Percentiles rank a stretch among this genome's conserved stretches.
Conservation (phyloP, 2,113 vertebrate species). For the Micronisus gabar region DNA sequence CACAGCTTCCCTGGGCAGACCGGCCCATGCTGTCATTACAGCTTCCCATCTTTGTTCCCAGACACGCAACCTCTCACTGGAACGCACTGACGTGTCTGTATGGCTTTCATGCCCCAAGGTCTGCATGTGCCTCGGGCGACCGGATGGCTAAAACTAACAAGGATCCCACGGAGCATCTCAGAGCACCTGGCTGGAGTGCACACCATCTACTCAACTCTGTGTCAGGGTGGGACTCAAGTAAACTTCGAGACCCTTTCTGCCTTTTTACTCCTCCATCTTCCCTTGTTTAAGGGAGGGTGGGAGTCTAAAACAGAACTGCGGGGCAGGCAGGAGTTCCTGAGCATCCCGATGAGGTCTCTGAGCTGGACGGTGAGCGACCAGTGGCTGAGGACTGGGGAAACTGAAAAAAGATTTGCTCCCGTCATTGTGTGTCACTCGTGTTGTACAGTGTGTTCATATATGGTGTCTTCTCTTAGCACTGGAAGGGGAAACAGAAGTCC, state of each 20-base stretch:
- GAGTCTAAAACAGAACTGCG: background rate
- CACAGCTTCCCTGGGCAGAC: background rate
- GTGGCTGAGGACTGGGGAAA: background rate
- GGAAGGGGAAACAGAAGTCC: background rate
- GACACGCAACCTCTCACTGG: background rate
- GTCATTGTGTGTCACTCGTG: background rate
- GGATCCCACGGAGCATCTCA: rapidly evolving
- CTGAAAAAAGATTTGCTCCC: background rate
- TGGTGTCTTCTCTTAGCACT: background rate
- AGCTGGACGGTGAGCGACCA: background rate
- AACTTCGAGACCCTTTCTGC: background rate
- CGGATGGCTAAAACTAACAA: background rate
- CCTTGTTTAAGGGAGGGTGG: background rate
- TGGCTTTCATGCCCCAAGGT: background rate
- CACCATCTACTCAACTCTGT: background rate
- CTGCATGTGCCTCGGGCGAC: background rate
- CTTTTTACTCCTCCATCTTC: background rate
- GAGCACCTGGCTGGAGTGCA: background rate
- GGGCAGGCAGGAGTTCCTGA: background rate
- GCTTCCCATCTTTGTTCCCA: background rate
- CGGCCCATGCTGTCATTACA: background rate
- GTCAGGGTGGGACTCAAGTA: background rate
- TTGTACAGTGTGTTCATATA: background rate
- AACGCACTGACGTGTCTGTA: background rate
- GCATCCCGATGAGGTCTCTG: background rate